These are phyloP conservation scores for Phrynocephalus vlangalii DNA, from an alignment of 2,797 vertebrate genomes.

Conservation along the genomic window DNA sequence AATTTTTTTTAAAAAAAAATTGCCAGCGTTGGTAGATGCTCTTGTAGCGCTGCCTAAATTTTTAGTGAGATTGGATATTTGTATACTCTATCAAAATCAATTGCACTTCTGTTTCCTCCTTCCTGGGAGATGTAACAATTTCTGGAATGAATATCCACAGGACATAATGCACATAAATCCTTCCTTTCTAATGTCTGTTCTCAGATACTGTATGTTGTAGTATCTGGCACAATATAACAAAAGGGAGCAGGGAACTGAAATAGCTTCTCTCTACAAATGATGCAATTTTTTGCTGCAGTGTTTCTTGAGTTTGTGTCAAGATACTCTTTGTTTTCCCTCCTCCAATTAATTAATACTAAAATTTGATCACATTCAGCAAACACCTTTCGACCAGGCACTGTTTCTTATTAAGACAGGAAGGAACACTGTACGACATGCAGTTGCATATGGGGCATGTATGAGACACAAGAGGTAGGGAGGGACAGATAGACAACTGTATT, in stretches of 20 bases:
- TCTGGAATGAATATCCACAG: not conserved
- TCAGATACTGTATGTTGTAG: not conserved
- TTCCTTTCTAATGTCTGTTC: not conserved
- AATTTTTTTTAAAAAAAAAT: not conserved
- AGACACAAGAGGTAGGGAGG: not conserved
- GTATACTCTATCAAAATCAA: not conserved
- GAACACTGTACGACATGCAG: not conserved
- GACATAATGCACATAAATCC: no score
- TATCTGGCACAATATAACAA: not conserved
- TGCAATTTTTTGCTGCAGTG: not conserved
- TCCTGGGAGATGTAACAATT: not conserved
- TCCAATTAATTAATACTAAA: slow-evolving; percentile 1
- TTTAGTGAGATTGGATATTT: not conserved
- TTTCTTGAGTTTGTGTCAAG: not conserved
- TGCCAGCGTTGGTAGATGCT: not conserved
- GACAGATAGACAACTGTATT: not conserved
- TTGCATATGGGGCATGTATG: not conserved
- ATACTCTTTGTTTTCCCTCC: not conserved
- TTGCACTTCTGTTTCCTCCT: not conserved
- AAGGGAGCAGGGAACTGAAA: not conserved
- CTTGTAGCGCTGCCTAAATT: not conserved
- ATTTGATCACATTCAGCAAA: not conserved
- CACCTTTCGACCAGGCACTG: not conserved
- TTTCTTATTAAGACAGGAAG: not conserved
- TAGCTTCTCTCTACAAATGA: not conserved